A percentile compares a stretch with the other conserved stretches of the same genome.
Conservation (phyloP, 2,888 invertebrate species). For the Liodrosophila aerea region DNA sequence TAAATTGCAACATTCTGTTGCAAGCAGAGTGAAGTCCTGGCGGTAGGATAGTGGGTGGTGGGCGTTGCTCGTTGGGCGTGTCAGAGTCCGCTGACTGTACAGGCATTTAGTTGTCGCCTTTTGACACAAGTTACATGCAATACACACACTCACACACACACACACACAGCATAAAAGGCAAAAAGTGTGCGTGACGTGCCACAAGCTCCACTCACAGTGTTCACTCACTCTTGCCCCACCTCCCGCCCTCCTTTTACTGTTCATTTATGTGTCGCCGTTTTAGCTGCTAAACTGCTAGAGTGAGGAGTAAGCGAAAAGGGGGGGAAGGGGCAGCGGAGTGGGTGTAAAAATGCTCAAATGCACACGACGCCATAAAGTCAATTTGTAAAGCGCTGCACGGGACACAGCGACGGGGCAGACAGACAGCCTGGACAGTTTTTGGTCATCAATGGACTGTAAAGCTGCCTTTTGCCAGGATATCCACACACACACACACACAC, state of each 20-base stretch:
- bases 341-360: constrained; percentile 41
- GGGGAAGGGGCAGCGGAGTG: constrained; percentile 2
- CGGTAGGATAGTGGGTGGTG: constrained; percentile 1
- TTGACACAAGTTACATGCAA: constrained; percentile 63
- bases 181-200: constrained; percentile 67
- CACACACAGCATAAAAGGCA: constrained; percentile 42
- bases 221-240: not conserved
- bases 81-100: constrained; percentile 41
- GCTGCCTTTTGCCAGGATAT: constrained; percentile 38
- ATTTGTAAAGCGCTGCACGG: constrained; percentile 54
- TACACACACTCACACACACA: too few relatives aligned
- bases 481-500: too few relatives aligned
- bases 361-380: constrained; percentile 58
- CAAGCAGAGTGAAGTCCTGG: too few relatives aligned
- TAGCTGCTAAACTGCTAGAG: constrained; percentile 59
- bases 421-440: constrained; percentile 25
- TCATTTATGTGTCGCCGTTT: constrained; percentile 64
- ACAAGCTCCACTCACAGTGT: constrained; percentile 26
- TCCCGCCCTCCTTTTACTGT: constrained; percentile 31
- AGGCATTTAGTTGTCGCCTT: constrained; percentile 53
- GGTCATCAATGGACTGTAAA: constrained; percentile 70
- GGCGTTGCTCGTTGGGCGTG: too few relatives aligned
- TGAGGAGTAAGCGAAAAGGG: constrained; percentile 30
- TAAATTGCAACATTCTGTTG: constrained; percentile 18
- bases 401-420: not conserved